These are phyloP conservation scores for Dicycla oo DNA, from an alignment of 2,888 invertebrate species.

Conservation along the genomic window DNA sequence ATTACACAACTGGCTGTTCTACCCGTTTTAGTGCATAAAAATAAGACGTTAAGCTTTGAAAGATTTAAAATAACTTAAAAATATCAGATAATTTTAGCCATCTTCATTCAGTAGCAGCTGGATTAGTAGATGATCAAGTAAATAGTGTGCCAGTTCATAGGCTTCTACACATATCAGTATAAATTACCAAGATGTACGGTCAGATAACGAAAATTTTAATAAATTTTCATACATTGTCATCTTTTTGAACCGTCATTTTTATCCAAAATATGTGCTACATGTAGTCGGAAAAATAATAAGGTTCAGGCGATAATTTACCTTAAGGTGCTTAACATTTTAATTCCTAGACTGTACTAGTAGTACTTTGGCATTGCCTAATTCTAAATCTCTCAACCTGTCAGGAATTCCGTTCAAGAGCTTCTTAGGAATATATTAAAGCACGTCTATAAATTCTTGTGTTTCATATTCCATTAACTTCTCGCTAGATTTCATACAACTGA, in stretches of 20 bases:
- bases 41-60: constrained; percentile 20
- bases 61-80: constrained; percentile 18
- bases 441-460: not conserved
- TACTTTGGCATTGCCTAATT: too few species aligned
- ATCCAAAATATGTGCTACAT: not conserved
- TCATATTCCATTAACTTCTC: not conserved
- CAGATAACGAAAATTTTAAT: not conserved
- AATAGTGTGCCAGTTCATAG: not conserved
- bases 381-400: not conserved
- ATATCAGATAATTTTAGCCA: not conserved
- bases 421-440: not conserved
- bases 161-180: not conserved
- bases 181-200: not conserved
- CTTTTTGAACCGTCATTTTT: too few species aligned
- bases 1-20: constrained; percentile 66
- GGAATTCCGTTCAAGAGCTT: not conserved
- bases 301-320: too few species aligned
- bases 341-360: not conserved
- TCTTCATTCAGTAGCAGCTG: not conserved
- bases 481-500: constrained; percentile 5
- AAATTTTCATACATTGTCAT: not conserved
- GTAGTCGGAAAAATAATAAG: not conserved
- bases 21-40: constrained; percentile 52
- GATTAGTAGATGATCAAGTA: not conserved
- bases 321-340: not conserved